A percentile compares a stretch with the other conserved stretches of the same genome.
These are phyloP conservation scores for Gerris lacustris DNA, from an alignment of 2,888 invertebrate genomes.

Conservation along the genomic window DNA sequence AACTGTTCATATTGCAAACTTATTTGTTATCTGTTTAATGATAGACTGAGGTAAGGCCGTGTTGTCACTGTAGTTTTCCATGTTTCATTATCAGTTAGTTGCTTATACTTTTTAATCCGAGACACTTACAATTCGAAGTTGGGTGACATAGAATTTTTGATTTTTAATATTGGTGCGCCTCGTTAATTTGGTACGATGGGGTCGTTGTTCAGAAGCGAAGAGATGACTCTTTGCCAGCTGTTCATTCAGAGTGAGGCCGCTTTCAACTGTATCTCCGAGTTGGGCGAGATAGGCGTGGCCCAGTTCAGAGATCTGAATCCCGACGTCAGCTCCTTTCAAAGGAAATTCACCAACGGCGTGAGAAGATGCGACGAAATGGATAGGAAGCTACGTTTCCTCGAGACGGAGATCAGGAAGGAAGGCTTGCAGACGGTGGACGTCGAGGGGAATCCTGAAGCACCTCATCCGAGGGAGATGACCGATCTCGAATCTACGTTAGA, in stretches of 20 bases:
- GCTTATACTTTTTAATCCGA: too few species aligned
- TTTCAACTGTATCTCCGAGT: constrained; percentile 93
- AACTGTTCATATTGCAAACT: too few species aligned
- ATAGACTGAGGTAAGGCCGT: too few species aligned
- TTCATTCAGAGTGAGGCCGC: constrained; percentile 97
- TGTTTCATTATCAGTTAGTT: too few species aligned
- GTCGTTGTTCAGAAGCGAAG: constrained; percentile 91
- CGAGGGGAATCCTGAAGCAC: constrained; percentile 95
- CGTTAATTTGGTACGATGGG: constrained; percentile 46
- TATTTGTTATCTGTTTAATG: too few species aligned
- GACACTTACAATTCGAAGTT: too few species aligned
- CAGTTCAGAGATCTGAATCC: constrained; percentile 96
- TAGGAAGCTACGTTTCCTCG: constrained; percentile 84
- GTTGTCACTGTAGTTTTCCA: too few species aligned
- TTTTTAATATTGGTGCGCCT: too few species aligned
- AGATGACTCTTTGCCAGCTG: constrained; percentile 97
- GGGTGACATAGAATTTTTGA: too few species aligned
- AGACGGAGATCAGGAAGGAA: constrained; percentile 92
- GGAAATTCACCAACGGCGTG: constrained; percentile 95
- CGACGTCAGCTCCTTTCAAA: constrained; percentile 93
- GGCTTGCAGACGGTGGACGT: constrained; percentile 94
- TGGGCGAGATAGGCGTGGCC: constrained; percentile 91
- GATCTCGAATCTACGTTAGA: constrained; percentile 92
- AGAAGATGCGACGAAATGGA: constrained; percentile 98
- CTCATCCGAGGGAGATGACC: constrained; percentile 96